These are phyloP conservation scores for Pterois miles DNA, from an alignment of 2,797 vertebrate species.

Conservation along the genomic window DNA sequence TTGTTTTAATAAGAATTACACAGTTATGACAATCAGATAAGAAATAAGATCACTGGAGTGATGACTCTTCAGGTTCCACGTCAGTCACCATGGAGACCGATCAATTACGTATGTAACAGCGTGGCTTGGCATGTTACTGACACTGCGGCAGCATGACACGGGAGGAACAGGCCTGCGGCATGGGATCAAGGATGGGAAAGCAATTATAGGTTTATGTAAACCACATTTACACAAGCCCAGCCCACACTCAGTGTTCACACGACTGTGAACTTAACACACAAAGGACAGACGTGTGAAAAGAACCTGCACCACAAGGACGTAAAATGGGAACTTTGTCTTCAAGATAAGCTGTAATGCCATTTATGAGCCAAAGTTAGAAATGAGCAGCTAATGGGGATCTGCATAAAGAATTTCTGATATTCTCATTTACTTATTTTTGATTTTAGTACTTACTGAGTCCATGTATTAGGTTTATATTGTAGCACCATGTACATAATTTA, in stretches of 20 bases:
- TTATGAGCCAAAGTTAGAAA: neutral
- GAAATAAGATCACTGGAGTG: neutral
- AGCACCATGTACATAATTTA: too few relatives aligned
- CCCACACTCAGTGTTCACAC: slow-evolving; percentile 12
- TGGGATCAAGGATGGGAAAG: slow-evolving; percentile 27
- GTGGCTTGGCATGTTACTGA: slow-evolving; percentile 34
- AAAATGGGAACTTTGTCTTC: neutral
- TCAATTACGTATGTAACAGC: slow-evolving; percentile 45
- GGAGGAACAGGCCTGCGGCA: slow-evolving; percentile 38
- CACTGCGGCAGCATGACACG: slow-evolving; percentile 23
- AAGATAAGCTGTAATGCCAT: neutral
- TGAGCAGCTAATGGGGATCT: too few relatives aligned
- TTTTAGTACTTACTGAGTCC: too few relatives aligned
- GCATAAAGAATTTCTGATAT: too few relatives aligned
- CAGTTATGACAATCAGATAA: slow-evolving; percentile 1
- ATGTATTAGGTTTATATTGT: too few relatives aligned
- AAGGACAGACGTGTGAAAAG: neutral
- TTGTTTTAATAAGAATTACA: slow-evolving; percentile 1
- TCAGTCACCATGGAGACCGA: slow-evolving; percentile 34
- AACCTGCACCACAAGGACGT: neutral
- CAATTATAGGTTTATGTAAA: slow-evolving; percentile 53
- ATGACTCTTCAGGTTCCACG: slow-evolving; percentile 7
- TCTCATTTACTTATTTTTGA: neutral
- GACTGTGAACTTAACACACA: neutral
- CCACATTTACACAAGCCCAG: slow-evolving; percentile 28